Percentiles rank a stretch among this genome's conserved stretches.
These are phyloP conservation scores for Sternotherus odoratus DNA, from an alignment of 2,797 vertebrate genomes.

Conservation along the genomic window DNA sequence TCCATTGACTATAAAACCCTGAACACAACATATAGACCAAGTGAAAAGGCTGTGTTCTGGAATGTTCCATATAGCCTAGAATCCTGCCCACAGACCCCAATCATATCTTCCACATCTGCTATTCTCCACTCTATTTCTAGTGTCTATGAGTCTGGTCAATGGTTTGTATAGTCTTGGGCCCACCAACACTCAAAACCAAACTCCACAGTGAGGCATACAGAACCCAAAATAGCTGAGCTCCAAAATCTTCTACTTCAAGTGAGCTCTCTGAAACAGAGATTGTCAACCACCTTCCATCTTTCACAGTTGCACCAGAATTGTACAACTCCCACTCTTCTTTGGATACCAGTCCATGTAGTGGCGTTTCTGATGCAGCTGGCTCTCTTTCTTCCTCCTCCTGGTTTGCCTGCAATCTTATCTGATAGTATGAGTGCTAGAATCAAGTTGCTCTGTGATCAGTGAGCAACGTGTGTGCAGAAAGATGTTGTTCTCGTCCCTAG, in stretches of 20 bases:
- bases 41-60: constrained; percentile 33
- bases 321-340: not conserved
- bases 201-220: not conserved
- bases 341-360: not conserved
- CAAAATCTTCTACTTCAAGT: not conserved
- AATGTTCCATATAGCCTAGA: constrained; percentile 29
- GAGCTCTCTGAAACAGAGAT: not conserved
- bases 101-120: not conserved
- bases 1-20: constrained; percentile 41
- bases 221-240: not conserved
- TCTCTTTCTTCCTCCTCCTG: not conserved
- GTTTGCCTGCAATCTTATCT: not conserved
- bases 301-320: not conserved
- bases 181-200: not conserved
- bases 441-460: not conserved
- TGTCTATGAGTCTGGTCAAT: not conserved
- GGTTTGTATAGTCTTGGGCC: not conserved
- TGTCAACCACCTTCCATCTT: not conserved
- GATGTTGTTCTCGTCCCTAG: not conserved
- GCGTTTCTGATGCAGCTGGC: not conserved
- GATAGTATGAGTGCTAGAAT: not conserved
- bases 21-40: constrained; percentile 31
- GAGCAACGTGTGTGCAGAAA: not conserved
- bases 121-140: not conserved
- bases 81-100: constrained; percentile 39